Evolutionary conservation across 2,888 invertebrate species (phyloP), one percentile per base, ranked within the genome.

Genomic region (Charanyca ferruginea): DNA sequence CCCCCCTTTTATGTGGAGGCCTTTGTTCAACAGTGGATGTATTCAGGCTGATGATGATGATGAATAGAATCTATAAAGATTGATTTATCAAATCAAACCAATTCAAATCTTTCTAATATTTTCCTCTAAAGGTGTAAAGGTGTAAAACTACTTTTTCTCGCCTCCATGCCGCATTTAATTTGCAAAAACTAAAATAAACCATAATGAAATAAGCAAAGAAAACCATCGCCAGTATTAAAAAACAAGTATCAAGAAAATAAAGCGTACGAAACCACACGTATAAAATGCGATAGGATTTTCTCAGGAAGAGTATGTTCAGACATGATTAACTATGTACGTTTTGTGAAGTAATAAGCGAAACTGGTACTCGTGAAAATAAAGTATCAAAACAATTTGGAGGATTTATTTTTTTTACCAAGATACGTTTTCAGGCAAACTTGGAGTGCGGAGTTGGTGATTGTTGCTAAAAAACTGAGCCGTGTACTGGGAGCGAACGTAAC

Each of bases 311-410:
- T 23, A 47, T 16, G 9, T 32, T 38, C 53, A 25, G 3, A n/a
- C 22, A n/a, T 35, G 42, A 68, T 74, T 52, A 66, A 67, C 25
- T 67, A 22, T 9, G 28, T 13, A 23, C 45, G 51, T 60, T 72
- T 47, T 61, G 68, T 52, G 41, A 44, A 68, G 54, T 55, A 60
- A 60, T 60, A 75, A 68, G 60, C 20, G 35, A 54, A 41, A 35
- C 13, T 44, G 32, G n/a, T 48, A 32, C 44, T 60, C 35, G 28
- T 42, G 48, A 58, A 63, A 45, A 44, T 58, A 59, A 53, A 45
- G 20, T 35, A 54, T 42, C n/a, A 23, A 63, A 70, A 58, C 44
- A 57, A 58, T 63, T 58, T 47, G 49, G 16, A 44, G 44, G 22
- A 70, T 53, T 58, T 63, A 59, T 45, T 70, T 64, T 51, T 58